Evolutionary conservation across 2,113 vertebrate genomes (phyloP), one percentile per base, ranked within the genome.

Genomic region (Corydoras maculifer): DNA sequence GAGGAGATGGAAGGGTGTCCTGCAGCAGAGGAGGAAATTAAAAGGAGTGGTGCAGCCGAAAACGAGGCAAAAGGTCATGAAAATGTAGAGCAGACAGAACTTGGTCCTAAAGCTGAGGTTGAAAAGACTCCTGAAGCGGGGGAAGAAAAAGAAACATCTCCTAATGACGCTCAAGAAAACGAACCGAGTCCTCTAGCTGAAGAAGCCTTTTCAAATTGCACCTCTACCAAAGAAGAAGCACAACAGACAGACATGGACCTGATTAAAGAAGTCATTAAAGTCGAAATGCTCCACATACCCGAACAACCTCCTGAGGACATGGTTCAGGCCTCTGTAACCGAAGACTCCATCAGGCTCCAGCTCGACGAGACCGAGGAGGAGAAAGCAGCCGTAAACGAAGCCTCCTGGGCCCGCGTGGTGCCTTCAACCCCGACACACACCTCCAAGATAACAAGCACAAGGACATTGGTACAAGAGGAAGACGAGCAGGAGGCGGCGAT

Each of bases 401-500:
- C 53, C 55, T 59, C 32, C 13, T 75, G 61, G 25, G 51, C 14
- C n/a, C 69, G 62, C 35, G 51, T 30, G 0, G 67, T 62, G 8
- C 66, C 58, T 6, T 57, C 53, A 11, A 60, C 62, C 1, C 67
- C 73, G 54, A 78, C 73, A 60, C 69, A 51, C 13, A 59, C 67
- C 30, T 75, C 76, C 48, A 73, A 53, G 49, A 75, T 62, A 66
- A 65, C 49, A 62, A 73, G 69, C 69, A 72, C 65, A 69, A 57
- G 63, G 31, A 9, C 53, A n/a, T 15, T 15, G 13, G 6, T n/a
- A 14, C 12, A 57, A 62, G 57, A 32, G 32, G 68, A 58, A 18
- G 71, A 62, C 13, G 54, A 66, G 14, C 58, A 64, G 50, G 75
- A 68, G 43, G 58, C 54, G 1, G 58, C 35, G 31, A 48, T 59